These are phyloP conservation scores for Podarcis lilfordi DNA, from an alignment of 2,797 vertebrate species.

Conservation along the genomic window DNA sequence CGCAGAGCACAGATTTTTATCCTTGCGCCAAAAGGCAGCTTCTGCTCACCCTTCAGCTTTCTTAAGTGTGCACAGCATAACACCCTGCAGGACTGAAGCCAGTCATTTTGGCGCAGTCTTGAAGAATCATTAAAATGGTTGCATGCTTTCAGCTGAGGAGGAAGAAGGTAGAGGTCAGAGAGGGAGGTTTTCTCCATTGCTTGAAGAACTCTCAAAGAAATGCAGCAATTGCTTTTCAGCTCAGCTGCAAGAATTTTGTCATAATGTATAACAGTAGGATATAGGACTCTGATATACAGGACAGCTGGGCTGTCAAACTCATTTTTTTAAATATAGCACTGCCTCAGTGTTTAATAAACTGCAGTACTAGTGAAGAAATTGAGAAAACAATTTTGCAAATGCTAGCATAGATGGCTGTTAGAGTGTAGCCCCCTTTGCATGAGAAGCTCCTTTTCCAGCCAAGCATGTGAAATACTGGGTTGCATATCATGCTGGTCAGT, in stretches of 20 bases:
- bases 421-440: not conserved
- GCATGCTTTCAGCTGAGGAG: not conserved
- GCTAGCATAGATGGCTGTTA: constrained; percentile 33
- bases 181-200: not conserved
- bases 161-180: not conserved
- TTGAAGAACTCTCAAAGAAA: not conserved
- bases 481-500: not conserved
- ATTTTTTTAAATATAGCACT: not conserved
- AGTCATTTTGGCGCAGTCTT: not conserved
- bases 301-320: constrained; percentile 21
- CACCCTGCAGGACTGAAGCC: not conserved
- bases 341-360: not conserved
- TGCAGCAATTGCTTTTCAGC: not conserved
- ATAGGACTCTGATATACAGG: not conserved
- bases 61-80: not conserved
- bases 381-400: fast-evolving
- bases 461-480: not conserved
- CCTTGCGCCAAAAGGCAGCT: not conserved
- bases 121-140: not conserved
- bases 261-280: not conserved
- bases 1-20: not conserved
- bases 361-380: fast-evolving
- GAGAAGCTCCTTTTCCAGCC: not conserved
- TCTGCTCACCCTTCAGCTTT: not conserved
- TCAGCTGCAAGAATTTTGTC: not conserved